Evolutionary conservation across 2,797 vertebrate genomes (phyloP), one percentile per base, ranked within the genome.

Genomic region (Acanthopagrus latus): DNA sequence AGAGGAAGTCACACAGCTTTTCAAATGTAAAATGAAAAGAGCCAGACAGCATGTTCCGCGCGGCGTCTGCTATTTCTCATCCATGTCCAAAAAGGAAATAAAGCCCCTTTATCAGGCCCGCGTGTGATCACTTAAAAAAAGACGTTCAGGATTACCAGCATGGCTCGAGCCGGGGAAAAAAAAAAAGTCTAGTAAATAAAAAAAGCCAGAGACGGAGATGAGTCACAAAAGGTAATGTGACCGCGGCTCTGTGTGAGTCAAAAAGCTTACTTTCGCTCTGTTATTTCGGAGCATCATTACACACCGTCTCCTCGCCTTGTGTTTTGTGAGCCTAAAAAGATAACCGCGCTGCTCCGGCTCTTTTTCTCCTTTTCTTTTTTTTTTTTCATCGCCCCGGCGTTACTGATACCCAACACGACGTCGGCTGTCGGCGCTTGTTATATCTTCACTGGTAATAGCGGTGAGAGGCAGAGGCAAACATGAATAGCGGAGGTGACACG

Each of bases 261-360:
- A 84, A 84, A 73, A 73, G 66, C 67, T 64, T 76, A 50, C 68
- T 78, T 71, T 70, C 71, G 29, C 33, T 78, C 48, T 56, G 56
- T 81, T 79, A 68, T 85, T 29, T 83, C 58, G 62, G 74, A 83
- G 62, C 74, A 84, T 86, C 82, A 84, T 81, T 74, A 81, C 79
- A 73, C 66, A 74, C 51, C 3, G 20, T 76, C 80, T 74, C 29
- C 64, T 66, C 74, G 74, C 71, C 59, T 55, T 63, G 57, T 71
- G 63, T 71, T 38, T 7, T 58, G 59, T 68, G 65, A 81, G 78
- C 74, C 64, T 52, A 25, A 25, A 76, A 68, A 67, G 64, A 68
- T 64, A 58, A 38, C 52, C 3, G 74, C 18, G 14, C 43, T 27
- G 72, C 69, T 83, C 25, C 20, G 55, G 64, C 76, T 89, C 7